Conservation (phyloP, 2,888 invertebrate species). For the Baccha elongata region DNA sequence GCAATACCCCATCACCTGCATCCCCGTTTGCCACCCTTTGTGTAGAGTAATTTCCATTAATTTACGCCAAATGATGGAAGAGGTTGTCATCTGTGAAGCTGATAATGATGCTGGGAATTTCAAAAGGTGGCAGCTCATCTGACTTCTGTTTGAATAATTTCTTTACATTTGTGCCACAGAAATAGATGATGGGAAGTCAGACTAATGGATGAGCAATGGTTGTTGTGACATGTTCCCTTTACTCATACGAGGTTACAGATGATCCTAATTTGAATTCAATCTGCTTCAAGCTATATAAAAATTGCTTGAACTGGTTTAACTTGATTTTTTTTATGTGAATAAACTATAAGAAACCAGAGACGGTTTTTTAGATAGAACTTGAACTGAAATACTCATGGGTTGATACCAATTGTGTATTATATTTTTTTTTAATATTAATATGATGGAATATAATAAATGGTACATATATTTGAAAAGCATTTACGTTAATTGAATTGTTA, state of each 20-base stretch:
- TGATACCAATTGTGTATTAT: too few species aligned
- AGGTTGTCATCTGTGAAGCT: slow-evolving; percentile 58
- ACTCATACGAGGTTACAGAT: slow-evolving; percentile 6
- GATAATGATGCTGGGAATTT: slow-evolving; percentile 71
- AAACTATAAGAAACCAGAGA: too few species aligned
- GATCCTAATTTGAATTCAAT: slow-evolving; percentile 53
- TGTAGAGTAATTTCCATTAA: slow-evolving; percentile 59
- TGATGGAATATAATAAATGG: too few species aligned
- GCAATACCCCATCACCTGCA: slow-evolving; percentile 6
- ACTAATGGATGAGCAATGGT: slow-evolving; percentile 62
- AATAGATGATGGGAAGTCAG: slow-evolving; percentile 46
- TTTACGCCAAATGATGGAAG: slow-evolving; percentile 66
- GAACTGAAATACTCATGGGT: too few species aligned
- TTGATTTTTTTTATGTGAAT: background rate
- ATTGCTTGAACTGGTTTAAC: slow-evolving; percentile 37
- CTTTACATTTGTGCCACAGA: slow-evolving; percentile 52
- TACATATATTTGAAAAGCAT: too few species aligned
- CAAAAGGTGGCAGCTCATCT: slow-evolving; percentile 66
- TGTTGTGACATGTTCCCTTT: slow-evolving; percentile 56
- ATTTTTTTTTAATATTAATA: too few species aligned
- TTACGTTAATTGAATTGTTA: too few species aligned
- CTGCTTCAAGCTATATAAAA: background rate
- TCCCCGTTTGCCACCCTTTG: slow-evolving; percentile 6
- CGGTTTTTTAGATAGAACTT: too few species aligned
- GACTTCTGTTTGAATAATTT: slow-evolving; percentile 68